phyloP scores from a whole-genome alignment of 1,140 invertebrate species.

The Zaprionus capensis region DNA sequence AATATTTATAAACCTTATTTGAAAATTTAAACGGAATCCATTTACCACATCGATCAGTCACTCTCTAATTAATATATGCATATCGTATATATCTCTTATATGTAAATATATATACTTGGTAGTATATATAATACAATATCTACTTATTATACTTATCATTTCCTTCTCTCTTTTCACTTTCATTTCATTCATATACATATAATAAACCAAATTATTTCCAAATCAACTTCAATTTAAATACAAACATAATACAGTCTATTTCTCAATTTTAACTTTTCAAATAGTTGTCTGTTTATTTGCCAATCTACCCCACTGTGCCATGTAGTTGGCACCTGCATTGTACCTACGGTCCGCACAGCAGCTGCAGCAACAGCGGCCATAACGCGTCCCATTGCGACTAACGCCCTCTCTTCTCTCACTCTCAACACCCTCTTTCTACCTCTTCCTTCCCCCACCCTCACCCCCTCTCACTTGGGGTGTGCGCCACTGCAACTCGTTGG shows the following conservation, averaged over 20 bases:
- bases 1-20: no score
- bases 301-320: slow-evolving; percentile 7
- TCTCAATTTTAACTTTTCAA: neutral
- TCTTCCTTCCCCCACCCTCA: neutral
- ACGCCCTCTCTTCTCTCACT: neutral
- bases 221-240: no score
- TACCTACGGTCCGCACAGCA: slow-evolving; percentile 3
- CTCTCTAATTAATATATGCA: no score
- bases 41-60: no score
- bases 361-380: slow-evolving; percentile 15
- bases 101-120: neutral
- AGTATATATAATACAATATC: neutral
- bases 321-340: slow-evolving; percentile 44
- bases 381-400: slow-evolving; percentile 2
- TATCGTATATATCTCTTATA: neutral
- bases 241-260: no score
- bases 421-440: neutral
- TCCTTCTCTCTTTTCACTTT: neutral
- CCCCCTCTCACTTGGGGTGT: neutral
- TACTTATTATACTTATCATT: neutral
- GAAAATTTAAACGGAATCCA: no score
- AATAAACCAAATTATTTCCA: no score
- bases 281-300: neutral
- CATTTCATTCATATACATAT: no score
- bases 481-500: slow-evolving; percentile 26